Base-by-base conservation (phyloP, 2,888 invertebrate species). In the Melieria crassipennis region DNA sequence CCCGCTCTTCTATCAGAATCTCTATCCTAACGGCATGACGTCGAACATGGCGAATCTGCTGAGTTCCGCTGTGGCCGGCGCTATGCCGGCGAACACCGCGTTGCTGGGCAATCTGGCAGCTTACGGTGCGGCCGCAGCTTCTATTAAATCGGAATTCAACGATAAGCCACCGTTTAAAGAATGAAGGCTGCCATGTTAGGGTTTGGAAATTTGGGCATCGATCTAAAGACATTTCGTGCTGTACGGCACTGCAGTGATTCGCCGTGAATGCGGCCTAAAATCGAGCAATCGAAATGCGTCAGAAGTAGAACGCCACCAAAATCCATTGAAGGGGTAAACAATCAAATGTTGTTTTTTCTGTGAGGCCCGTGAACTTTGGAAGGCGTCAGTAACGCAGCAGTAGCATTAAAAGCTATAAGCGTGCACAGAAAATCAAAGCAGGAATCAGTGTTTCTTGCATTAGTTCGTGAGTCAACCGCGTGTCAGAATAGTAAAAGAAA, bases 1-100 rank as follows among this genome's bases (percentile, higher is more conserved):
- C 75, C 85, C 85, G 47, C 81, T 86, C 9, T 86, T 85, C 79
- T 86, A 85, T 78, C 85, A 86, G 70, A 85, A 86, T 75, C 79
- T 86, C 7, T 86, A 86, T 75, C 84, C 86, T 0, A 82, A 79
- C 7, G 79, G 79, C 46, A 77, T 79, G 71, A 76, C 79, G 57
- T 77, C 80, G 3, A 77, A 76, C 68, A 73, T 77, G 75, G 76
- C 74, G 57, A 77, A 73, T 47, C 70, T 78, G 65, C 70, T 78
- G 66, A 75, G 75, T 55, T 73, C 72, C 48, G 71, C 75, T 10
- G 63, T 71, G 45, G 74, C 71, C 72, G 72, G 69, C 30, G 63
- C 78, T 68, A 75, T 80, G 79, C 67, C 30, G 42, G 16, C 50
- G 13, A 48, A 42, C 71, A 78, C 73, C n/a, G 47, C 76, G 55